Evolutionary conservation across 2,888 invertebrate species (phyloP).

Genomic region (Uropetala carovei): DNA sequence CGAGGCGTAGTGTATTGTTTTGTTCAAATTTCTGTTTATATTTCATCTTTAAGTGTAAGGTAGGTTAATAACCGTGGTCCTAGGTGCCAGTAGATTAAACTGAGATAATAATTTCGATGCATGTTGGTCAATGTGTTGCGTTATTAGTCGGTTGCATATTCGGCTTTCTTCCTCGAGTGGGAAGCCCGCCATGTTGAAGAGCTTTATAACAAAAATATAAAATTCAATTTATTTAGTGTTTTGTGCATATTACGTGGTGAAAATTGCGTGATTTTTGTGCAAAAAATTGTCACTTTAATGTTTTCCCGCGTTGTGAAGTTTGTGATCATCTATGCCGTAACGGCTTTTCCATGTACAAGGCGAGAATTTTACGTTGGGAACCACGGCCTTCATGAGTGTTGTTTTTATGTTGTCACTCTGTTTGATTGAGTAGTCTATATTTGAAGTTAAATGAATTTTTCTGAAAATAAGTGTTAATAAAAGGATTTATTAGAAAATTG

Average conservation of each 20-base stretch:
- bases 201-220: conserved; percentile 66
- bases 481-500: conserved; percentile 54
- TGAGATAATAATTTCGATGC: conserved; percentile 66
- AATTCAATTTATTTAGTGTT: conserved; percentile 1
- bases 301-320: conserved; percentile 58
- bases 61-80: conserved; percentile 71
- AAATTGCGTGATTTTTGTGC: conserved; percentile 47
- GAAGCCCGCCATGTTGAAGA: conserved; percentile 76
- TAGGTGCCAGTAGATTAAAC: conserved; percentile 69
- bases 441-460: conserved; percentile 14
- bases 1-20: conserved; percentile 74
- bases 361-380: conserved; percentile 48
- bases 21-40: conserved; percentile 72
- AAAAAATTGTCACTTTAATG: conserved; percentile 38
- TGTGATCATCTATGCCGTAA: conserved; percentile 43
- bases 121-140: conserved; percentile 66
- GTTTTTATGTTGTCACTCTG: conserved; percentile 8
- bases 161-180: conserved; percentile 74
- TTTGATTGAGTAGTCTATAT: conserved; percentile 4
- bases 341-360: conserved; percentile 52
- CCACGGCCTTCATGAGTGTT: conserved; percentile 45
- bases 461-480: conserved; percentile 49
- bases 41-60: conserved; percentile 73
- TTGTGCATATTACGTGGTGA: conserved; percentile 28
- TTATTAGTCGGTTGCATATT: conserved; percentile 72